These are phyloP conservation scores for Aricia agestis DNA, from an alignment of 1,140 invertebrate genomes.

Conservation along the genomic window DNA sequence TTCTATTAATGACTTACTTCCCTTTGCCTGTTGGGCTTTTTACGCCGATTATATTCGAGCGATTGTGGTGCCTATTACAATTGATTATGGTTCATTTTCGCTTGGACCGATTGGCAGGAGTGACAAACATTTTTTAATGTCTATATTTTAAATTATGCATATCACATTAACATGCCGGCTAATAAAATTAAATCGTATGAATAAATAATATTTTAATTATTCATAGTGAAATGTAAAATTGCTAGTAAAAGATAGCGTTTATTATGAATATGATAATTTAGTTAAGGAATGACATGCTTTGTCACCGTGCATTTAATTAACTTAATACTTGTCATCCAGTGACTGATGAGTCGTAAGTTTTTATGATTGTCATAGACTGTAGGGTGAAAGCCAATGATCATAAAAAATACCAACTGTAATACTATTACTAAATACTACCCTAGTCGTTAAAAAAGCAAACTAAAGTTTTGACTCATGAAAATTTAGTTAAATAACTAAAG, in stretches of 20 bases:
- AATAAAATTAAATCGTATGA: neutral
- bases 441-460: too few relatives aligned
- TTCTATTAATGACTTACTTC: slow-evolving; percentile 63
- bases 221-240: neutral
- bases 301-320: neutral
- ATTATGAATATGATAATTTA: neutral
- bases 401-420: too few relatives aligned
- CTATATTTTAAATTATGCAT: neutral
- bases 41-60: neutral
- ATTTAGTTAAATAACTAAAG: too few relatives aligned
- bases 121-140: slow-evolving; percentile 9
- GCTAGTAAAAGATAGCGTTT: neutral
- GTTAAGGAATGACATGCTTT: neutral
- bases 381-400: too few relatives aligned
- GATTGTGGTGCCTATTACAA: neutral
- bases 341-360: too few relatives aligned
- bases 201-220: neutral
- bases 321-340: neutral
- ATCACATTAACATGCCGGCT: neutral
- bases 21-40: slow-evolving; percentile 40
- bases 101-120: neutral
- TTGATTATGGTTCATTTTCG: neutral
- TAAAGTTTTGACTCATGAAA: too few relatives aligned
- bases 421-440: too few relatives aligned
- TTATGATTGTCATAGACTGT: too few relatives aligned